A percentile compares a stretch with the other conserved stretches of the same genome.
Evolutionary conservation across 2,113 vertebrate genomes (phyloP).

Genomic region (Phocoena sinus): DNA sequence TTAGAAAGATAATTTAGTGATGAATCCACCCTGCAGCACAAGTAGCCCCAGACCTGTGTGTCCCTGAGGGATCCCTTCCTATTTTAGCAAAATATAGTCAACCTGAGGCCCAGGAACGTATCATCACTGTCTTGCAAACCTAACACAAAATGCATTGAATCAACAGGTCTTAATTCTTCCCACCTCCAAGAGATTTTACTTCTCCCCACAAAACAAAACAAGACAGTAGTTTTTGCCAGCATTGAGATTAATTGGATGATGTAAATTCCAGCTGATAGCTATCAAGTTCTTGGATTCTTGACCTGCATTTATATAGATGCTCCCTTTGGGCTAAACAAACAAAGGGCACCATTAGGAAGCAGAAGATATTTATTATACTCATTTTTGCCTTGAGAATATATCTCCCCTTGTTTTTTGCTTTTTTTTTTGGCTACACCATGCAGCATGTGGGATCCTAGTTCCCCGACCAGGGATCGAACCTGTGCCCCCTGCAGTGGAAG

Average conservation of each 20-base stretch:
- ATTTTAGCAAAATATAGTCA: background rate
- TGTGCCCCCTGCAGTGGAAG: too few relatives aligned
- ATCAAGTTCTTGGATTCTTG: background rate
- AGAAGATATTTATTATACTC: conserved; percentile 34
- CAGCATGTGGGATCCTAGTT: too few relatives aligned
- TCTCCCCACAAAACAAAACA: background rate
- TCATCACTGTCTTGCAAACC: background rate
- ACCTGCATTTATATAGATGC: conserved; percentile 18
- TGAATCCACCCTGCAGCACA: background rate
- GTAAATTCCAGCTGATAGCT: background rate
- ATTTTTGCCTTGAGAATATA: conserved; percentile 43
- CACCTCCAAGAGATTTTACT: background rate
- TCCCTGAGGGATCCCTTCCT: background rate
- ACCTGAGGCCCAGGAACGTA: background rate
- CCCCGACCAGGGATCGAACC: too few relatives aligned
- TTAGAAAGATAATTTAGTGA: background rate
- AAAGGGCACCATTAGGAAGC: conserved; percentile 22
- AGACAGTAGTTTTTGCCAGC: background rate
- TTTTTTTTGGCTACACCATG: too few relatives aligned
- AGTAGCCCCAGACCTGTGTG: background rate
- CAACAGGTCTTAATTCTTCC: background rate
- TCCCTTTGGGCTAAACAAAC: background rate
- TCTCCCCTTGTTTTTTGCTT: background rate
- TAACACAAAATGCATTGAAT: background rate
- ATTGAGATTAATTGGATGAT: background rate